These are phyloP conservation scores for Cephonodes hylas DNA, from an alignment of 2,888 invertebrate species.

Conservation along the genomic window DNA sequence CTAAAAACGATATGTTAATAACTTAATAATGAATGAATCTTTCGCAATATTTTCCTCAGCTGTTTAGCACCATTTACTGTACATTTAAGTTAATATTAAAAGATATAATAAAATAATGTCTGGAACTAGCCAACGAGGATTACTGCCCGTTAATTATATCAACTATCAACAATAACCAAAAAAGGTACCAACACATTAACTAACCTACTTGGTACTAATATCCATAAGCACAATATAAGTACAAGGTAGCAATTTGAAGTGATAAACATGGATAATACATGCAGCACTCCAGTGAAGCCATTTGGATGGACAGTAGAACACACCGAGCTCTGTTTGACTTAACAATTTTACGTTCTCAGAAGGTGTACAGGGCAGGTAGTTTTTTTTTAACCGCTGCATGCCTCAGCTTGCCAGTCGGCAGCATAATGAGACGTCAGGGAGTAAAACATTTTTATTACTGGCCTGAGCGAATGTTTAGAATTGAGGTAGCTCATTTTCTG, in stretches of 20 bases:
- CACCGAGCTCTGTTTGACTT: slow-evolving; percentile 63
- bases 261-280: slow-evolving; percentile 45
- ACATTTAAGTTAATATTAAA: no score
- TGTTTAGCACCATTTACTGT: no score
- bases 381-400: slow-evolving; percentile 39
- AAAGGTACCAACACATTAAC: no score
- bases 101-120: no score
- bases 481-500: background rate
- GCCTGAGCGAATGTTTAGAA: slow-evolving; percentile 9
- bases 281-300: slow-evolving; percentile 9
- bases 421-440: slow-evolving; percentile 14
- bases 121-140: no score
- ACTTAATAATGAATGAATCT: no score
- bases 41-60: no score
- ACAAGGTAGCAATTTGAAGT: slow-evolving; percentile 46
- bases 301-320: slow-evolving; percentile 44
- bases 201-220: no score
- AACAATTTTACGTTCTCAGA: slow-evolving; percentile 72
- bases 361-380: slow-evolving; percentile 65
- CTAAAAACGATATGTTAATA: no score
- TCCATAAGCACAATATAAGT: slow-evolving; percentile 25
- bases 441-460: slow-evolving; percentile 18
- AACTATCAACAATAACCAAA: no score
- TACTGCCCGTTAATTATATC: no score
- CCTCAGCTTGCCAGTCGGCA: background rate